Conservation (phyloP, 2,888 invertebrate genomes). For the Troides oblongomaculatus region DNA sequence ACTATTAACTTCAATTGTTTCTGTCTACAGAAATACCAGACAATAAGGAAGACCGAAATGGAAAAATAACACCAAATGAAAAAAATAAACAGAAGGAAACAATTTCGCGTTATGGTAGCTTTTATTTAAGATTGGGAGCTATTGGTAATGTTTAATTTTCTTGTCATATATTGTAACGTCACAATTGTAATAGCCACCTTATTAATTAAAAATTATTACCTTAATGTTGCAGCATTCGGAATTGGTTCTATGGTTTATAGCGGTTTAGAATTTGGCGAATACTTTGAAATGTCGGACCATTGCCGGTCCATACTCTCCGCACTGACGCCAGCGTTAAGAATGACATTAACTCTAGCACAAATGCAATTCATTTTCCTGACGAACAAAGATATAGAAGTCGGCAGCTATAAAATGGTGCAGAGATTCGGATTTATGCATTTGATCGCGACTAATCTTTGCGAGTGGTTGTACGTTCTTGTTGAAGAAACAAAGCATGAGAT, state of each 20-base stretch:
- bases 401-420: conserved; percentile 85
- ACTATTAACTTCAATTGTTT: conserved; percentile 12
- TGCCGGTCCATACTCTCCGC: conserved; percentile 84
- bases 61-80: conserved; percentile 56
- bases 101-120: conserved; percentile 87
- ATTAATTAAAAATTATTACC: neutral
- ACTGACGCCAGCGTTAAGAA: conserved; percentile 90
- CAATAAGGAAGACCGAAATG: conserved; percentile 62
- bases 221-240: conserved; percentile 64
- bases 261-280: conserved; percentile 85
- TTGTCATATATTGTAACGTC: neutral
- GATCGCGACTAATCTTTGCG: conserved; percentile 95
- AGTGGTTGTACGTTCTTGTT: conserved; percentile 93
- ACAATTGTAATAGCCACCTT: neutral
- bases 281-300: conserved; percentile 84
- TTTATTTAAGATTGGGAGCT: conserved; percentile 91
- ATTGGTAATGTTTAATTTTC: conserved; percentile 76
- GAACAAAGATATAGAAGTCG: conserved; percentile 84
- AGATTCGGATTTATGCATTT: conserved; percentile 96
- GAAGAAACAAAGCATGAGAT: conserved; percentile 95
- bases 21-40: conserved; percentile 46
- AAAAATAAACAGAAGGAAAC: conserved; percentile 63
- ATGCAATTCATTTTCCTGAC: conserved; percentile 97
- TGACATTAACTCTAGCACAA: conserved; percentile 92
- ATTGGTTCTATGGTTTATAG: conserved; percentile 87